Conservation (phyloP, 1,140 invertebrate genomes). For the Whitmania pigra region DNA sequence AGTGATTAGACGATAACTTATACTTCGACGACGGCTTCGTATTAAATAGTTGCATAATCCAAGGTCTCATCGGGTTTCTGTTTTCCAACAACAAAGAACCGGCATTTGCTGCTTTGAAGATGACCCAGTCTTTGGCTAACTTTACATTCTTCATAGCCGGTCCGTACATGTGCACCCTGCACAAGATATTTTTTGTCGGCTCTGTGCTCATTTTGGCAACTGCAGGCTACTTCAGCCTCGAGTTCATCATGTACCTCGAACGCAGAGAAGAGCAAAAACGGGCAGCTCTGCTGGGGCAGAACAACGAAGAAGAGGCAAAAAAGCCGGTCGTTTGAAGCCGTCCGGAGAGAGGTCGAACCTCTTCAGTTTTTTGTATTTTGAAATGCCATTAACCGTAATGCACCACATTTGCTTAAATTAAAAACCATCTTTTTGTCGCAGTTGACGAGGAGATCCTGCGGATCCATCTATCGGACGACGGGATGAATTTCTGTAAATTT, state of each 20-base stretch:
- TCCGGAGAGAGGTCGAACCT: neutral
- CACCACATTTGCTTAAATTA: too few species aligned
- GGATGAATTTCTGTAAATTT: too few species aligned
- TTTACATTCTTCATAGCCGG: conserved; percentile 19
- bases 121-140: conserved; percentile 22
- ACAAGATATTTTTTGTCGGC: conserved; percentile 20
- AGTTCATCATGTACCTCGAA: conserved; percentile 11
- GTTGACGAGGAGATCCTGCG: too few species aligned
- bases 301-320: neutral
- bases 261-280: neutral
- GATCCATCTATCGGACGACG: too few species aligned
- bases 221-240: conserved; percentile 17
- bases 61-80: conserved; percentile 31
- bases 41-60: neutral
- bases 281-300: neutral
- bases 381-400: neutral
- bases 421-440: too few species aligned
- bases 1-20: neutral
- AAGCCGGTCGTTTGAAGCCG: neutral
- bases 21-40: neutral
- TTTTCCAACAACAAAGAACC: conserved; percentile 33
- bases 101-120: conserved; percentile 29
- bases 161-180: conserved; percentile 21
- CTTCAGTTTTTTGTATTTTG: neutral
- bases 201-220: conserved; percentile 15